Evolutionary conservation across 2,113 vertebrate genomes (phyloP), one percentile per base, ranked within the genome.

Genomic region (Daphoenositta chrysoptera): DNA sequence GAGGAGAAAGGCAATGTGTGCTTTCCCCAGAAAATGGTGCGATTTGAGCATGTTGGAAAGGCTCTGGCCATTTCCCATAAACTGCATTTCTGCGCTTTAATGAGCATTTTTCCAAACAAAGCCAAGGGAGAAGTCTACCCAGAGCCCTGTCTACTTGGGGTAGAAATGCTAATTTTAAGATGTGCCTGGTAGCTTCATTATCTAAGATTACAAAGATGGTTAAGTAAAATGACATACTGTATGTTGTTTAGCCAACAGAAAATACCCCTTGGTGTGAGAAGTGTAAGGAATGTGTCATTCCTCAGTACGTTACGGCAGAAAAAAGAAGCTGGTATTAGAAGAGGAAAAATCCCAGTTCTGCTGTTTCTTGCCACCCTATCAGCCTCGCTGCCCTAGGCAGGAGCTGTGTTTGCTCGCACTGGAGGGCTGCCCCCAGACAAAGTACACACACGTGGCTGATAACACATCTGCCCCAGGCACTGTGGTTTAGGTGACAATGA

Each of bases 191-290:
- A 80, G 88, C 87, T 96, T 97, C 79, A 91, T 96, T 95, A 95
- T 91, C 79, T 66, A 70, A 88, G 88, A 91, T 94, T 89, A 91
- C 82, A 87, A 83, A 94, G 72, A 87, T 13, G 69, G 47, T 94
- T 87, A 51, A 93, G 53, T 82, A 87, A 96, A 92, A 95, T 80
- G 86, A 80, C 89, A 90, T 14, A 73, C 40, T 94, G 82, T 92
- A 6, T 60, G 79, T 65, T 95, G 92, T 96, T 97, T 95, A 94
- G 88, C 88, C 93, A 96, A 95, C 84, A 95, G 90, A 96, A 95
- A 94, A 95, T 87, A 92, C 93, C 93, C 93, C 76, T 79, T 78
- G 75, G 94, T 93, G 94, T 51, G 93, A 95, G 89, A 53, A 85
- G 60, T 77, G 88, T 83, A 90, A 97, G 93, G 73, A 93, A 96